These are phyloP conservation scores for Candoia aspera DNA, from an alignment of 2,113 vertebrate species.

Conservation along the genomic window DNA sequence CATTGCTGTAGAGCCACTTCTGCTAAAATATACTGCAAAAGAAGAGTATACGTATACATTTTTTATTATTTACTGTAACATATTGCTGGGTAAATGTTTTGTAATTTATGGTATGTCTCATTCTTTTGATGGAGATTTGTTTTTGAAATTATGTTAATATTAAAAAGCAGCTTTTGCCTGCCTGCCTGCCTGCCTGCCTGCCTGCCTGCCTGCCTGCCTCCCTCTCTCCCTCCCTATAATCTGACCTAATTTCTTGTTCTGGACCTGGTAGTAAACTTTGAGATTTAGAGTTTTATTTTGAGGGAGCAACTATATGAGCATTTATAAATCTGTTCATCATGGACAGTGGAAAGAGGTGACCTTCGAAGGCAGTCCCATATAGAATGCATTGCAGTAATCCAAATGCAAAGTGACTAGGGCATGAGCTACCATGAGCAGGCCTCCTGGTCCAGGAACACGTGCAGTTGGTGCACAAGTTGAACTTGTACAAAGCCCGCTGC, in stretches of 20 bases:
- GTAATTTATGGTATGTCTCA: neutral
- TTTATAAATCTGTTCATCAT: conserved; percentile 38
- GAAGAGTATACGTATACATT: neutral
- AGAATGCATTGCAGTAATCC: neutral
- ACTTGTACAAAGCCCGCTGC: neutral
- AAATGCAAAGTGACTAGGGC: neutral
- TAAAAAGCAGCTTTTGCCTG: neutral
- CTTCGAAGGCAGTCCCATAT: neutral
- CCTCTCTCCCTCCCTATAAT: conserved; percentile 16
- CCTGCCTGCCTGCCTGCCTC: neutral
- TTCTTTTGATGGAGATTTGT: neutral
- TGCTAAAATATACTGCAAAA: neutral
- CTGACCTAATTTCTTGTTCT: conserved; percentile 29
- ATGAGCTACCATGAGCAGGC: neutral
- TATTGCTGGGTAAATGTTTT: neutral
- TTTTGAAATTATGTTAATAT: conserved; percentile 30
- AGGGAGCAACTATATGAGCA: neutral
- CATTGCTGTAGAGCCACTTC: neutral
- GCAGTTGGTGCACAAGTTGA: neutral
- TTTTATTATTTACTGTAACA: conserved; percentile 19
- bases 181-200: too few species aligned
- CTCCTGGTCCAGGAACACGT: neutral
- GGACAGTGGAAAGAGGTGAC: conserved; percentile 5
- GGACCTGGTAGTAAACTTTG: neutral
- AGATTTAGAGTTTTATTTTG: conserved; percentile 42